Evolutionary conservation across 2,113 vertebrate genomes (phyloP).

Genomic region (Condylura cristata): DNA sequence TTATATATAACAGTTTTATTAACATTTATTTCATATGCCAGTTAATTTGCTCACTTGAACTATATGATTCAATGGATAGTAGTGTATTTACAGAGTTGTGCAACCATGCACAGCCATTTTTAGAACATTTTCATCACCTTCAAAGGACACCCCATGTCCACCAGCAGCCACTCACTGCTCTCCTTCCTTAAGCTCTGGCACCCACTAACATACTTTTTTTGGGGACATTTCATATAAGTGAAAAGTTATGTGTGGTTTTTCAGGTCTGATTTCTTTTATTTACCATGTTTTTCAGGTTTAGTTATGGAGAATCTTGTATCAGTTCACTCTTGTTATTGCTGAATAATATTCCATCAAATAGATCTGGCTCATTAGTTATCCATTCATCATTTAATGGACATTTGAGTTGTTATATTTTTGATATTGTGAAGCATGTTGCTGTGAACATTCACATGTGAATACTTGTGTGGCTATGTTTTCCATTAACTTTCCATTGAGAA

Average conservation of each 20-base stretch:
- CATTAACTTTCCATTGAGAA: background rate
- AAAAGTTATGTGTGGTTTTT: background rate
- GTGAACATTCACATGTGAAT: rapidly evolving
- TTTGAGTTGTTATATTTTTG: background rate
- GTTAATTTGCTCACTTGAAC: background rate
- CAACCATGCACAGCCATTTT: no score
- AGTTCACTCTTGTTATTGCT: background rate
- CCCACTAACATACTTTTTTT: background rate
- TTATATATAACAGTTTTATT: background rate
- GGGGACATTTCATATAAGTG: background rate
- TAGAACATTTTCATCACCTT: background rate
- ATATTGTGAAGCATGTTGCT: background rate
- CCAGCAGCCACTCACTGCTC: no score
- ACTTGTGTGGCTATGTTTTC: background rate
- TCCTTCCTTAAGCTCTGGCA: background rate
- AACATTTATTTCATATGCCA: background rate
- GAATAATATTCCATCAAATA: background rate
- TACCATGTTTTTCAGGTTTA: background rate
- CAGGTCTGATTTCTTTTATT: background rate
- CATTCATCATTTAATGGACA: background rate
- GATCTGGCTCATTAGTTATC: no score
- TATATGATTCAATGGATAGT: background rate
- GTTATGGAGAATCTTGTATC: background rate
- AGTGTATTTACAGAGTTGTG: background rate
- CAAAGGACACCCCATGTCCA: background rate